phyloP scores from a whole-genome alignment of 2,113 vertebrate genomes.

The Takifugu flavidus region DNA sequence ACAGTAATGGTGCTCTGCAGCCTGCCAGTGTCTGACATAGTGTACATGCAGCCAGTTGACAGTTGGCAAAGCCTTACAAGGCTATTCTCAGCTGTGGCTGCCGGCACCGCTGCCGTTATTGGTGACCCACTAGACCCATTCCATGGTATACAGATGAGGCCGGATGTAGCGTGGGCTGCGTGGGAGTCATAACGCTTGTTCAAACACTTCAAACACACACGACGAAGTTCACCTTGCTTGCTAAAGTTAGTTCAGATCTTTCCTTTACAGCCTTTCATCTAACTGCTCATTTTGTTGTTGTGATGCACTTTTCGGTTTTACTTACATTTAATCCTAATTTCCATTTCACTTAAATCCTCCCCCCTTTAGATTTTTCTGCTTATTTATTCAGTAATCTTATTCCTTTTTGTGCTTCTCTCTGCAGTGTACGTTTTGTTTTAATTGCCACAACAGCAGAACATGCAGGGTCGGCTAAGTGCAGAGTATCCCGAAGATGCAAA shows the following conservation, averaged over 20 bases:
- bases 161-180: slow-evolving; percentile 65
- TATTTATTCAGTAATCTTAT: slow-evolving; percentile 8
- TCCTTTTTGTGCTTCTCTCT: slow-evolving; percentile 7
- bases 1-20: slow-evolving; percentile 31
- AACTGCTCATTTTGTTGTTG: slow-evolving; percentile 34
- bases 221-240: slow-evolving; percentile 45
- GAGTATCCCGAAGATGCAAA: not conserved
- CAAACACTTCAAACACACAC: slow-evolving; percentile 47
- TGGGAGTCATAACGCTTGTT: slow-evolving; percentile 66
- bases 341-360: slow-evolving; percentile 24
- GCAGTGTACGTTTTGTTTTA: slow-evolving; percentile 9
- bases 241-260: slow-evolving; percentile 52
- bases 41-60: slow-evolving; percentile 29
- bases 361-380: slow-evolving; percentile 2
- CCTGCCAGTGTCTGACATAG: slow-evolving; percentile 42
- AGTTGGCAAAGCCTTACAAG: slow-evolving; percentile 63
- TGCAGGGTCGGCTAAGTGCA: not conserved
- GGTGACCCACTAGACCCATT: slow-evolving; percentile 64
- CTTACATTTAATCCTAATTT: slow-evolving; percentile 41
- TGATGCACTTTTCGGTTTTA: slow-evolving; percentile 38
- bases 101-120: slow-evolving; percentile 25
- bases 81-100: slow-evolving; percentile 64
- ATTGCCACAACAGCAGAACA: slow-evolving; percentile 13
- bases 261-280: slow-evolving; percentile 42
- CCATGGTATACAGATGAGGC: slow-evolving; percentile 52